Conservation (phyloP, 1,140 invertebrate genomes). For the Drosophila teissieri region DNA sequence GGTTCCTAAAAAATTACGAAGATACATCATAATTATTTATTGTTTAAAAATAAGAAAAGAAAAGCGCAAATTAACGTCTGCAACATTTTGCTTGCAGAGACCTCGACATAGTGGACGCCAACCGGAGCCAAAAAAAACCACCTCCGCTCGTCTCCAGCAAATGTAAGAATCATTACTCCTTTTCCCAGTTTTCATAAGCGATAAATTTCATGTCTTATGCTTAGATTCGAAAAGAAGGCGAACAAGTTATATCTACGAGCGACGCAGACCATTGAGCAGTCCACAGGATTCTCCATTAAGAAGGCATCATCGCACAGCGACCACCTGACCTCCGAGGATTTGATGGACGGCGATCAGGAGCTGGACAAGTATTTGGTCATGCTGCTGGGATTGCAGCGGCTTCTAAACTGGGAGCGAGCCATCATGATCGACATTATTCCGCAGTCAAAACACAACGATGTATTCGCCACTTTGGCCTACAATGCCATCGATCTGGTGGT, state of each 20-base stretch:
- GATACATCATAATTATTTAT: too few relatives aligned
- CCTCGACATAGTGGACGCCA: constrained; percentile 76
- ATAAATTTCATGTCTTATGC: neutral
- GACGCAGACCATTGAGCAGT: constrained; percentile 91
- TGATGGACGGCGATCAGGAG: constrained; percentile 92
- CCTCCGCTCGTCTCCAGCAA: constrained; percentile 79
- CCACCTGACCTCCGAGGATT: constrained; percentile 86
- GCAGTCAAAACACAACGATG: constrained; percentile 90
- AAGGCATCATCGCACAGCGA: constrained; percentile 83
- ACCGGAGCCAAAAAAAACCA: constrained; percentile 78
- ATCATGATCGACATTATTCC: constrained; percentile 94
- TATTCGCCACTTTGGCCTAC: constrained; percentile 93
- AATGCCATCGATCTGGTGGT: constrained; percentile 94
- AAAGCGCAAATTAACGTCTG: too few relatives aligned
- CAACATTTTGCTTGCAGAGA: constrained; percentile 53
- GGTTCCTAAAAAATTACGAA: too few relatives aligned
- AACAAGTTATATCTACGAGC: constrained; percentile 94
- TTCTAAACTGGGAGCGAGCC: constrained; percentile 94
- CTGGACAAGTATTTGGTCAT: constrained; percentile 94
- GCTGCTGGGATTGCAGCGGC: constrained; percentile 93
- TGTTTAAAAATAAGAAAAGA: too few relatives aligned
- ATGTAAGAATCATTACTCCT: constrained; percentile 53
- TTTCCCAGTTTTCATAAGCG: neutral
- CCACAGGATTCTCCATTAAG: constrained; percentile 88
- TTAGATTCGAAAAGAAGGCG: constrained; percentile 92